Percentiles rank a stretch among this genome's conserved stretches.
phyloP scores from a whole-genome alignment of 1,140 invertebrate genomes.

The Physella acuta region DNA sequence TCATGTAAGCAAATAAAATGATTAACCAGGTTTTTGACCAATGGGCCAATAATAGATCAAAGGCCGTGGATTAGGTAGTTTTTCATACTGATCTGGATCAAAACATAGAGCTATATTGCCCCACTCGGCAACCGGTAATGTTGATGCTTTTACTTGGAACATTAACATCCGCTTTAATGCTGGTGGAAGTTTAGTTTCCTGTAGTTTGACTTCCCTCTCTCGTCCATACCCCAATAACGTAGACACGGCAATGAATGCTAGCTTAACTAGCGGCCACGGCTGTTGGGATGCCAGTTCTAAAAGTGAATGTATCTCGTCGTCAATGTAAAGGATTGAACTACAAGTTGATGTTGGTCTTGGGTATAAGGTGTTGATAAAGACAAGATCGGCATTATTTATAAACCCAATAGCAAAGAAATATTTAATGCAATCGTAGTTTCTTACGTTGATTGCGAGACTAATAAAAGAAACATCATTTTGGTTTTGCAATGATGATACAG shows the following conservation, averaged over 20 bases:
- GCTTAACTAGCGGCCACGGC: slow-evolving; percentile 4
- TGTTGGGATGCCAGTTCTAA: not conserved
- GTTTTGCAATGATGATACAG: not conserved
- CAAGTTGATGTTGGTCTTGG: not conserved
- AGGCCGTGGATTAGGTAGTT: not conserved
- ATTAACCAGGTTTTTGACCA: too few relatives aligned
- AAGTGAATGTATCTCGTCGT: not conserved
- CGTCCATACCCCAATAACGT: not conserved
- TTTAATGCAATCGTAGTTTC: not conserved
- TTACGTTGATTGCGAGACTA: not conserved
- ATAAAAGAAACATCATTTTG: not conserved
- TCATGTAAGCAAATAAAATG: too few relatives aligned
- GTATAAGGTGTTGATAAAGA: not conserved
- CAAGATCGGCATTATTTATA: not conserved
- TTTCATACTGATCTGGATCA: not conserved
- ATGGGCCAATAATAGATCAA: not conserved
- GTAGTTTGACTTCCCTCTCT: not conserved
- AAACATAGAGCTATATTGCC: not conserved
- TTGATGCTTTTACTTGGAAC: slow-evolving; percentile 1
- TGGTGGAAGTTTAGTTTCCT: not conserved
- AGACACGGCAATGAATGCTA: slow-evolving; percentile 8
- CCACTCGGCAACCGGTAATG: not conserved
- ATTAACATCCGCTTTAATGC: not conserved
- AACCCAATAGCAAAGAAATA: not conserved
- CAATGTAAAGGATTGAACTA: not conserved